phyloP scores from a whole-genome alignment of 2,888 invertebrate species.

The Drosophila setosimentum region DNA sequence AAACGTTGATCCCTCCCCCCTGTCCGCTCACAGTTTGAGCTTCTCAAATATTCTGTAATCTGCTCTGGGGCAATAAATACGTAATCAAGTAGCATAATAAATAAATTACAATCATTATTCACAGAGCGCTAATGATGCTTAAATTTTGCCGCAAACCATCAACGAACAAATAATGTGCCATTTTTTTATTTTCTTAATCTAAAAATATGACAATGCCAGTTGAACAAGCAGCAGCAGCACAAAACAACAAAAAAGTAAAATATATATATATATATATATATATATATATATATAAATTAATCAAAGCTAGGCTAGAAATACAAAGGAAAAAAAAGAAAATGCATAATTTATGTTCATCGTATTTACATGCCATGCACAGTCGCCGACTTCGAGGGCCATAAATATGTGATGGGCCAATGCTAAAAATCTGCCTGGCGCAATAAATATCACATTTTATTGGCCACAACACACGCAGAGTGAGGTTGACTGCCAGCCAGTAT shows the following conservation, averaged over 20 bases:
- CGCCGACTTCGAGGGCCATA: slow-evolving; percentile 30
- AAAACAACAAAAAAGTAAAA: slow-evolving; percentile 2
- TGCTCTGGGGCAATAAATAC: slow-evolving; percentile 20
- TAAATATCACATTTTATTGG: slow-evolving; percentile 60
- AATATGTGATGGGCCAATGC: slow-evolving; percentile 31
- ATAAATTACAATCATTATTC: slow-evolving; percentile 60
- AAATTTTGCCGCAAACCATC: slow-evolving; percentile 36
- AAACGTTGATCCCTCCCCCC: not conserved
- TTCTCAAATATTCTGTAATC: not conserved
- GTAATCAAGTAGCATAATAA: slow-evolving; percentile 50
- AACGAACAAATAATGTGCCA: slow-evolving; percentile 28
- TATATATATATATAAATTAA: slow-evolving; percentile 53
- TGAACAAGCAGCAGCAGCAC: slow-evolving; percentile 17
- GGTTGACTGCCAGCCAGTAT: not conserved
- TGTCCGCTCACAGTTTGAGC: not conserved
- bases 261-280: slow-evolving; percentile 39
- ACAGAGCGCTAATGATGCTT: slow-evolving; percentile 61
- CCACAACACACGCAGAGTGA: slow-evolving; percentile 30
- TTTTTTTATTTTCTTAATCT: slow-evolving; percentile 20
- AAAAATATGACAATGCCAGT: slow-evolving; percentile 52
- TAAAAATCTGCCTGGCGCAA: slow-evolving; percentile 36
- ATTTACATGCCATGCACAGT: slow-evolving; percentile 29
- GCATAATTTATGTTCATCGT: slow-evolving; percentile 51
- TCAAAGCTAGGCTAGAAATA: slow-evolving; percentile 40
- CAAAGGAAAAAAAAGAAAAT: not conserved